Evolutionary conservation across 2,797 vertebrate species (phyloP), one percentile per base, ranked within the genome.

Genomic region (Sebastes nivosus): DNA sequence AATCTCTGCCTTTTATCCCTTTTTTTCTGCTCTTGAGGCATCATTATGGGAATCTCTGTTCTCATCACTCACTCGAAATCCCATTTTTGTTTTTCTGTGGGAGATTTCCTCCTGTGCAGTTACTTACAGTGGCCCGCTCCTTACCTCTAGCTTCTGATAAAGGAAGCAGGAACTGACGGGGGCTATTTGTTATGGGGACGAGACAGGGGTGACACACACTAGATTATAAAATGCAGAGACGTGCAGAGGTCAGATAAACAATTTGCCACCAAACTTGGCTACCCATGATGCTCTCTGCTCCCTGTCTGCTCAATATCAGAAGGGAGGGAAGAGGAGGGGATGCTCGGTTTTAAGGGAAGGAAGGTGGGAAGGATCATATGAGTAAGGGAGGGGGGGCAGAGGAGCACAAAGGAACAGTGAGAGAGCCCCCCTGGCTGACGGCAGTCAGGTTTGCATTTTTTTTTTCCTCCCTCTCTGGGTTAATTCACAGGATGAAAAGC

Each of bases 401-500:
- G 79, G 82, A 90, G 93, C 95, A 96, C 96, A 97, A 97, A 97
- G 95, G 95, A 95, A 96, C 90, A 95, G 96, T 95, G 93, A 94
- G 94, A 93, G 96, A 96, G 93, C 95, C 96, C 94, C 93, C 92
- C 95, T 95, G 95, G 96, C 96, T 95, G 95, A 96, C 95, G 95
- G 96, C 96, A 97, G 97, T 96, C 96, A 96, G 97, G 97, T 97
- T 98, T 98, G 97, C 97, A 97, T 98, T 97, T 97, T 93, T 97
- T 93, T 89, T 87, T 89, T 0, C 11, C 94, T 95, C 82, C 75
- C 85, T 93, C 91, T 96, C 96, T 96, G 96, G 97, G 96, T 98
- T 99, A 98, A 99, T 98, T 98, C 98, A 97, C 95, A 96, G 97
- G 98, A 99, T 98, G 97, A 98, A 99, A 98, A 98, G 97, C 97